Percentiles rank a stretch among this genome's conserved stretches.
These are phyloP conservation scores for Mya arenaria DNA, from an alignment of 1,140 invertebrate species.

Conservation along the genomic window DNA sequence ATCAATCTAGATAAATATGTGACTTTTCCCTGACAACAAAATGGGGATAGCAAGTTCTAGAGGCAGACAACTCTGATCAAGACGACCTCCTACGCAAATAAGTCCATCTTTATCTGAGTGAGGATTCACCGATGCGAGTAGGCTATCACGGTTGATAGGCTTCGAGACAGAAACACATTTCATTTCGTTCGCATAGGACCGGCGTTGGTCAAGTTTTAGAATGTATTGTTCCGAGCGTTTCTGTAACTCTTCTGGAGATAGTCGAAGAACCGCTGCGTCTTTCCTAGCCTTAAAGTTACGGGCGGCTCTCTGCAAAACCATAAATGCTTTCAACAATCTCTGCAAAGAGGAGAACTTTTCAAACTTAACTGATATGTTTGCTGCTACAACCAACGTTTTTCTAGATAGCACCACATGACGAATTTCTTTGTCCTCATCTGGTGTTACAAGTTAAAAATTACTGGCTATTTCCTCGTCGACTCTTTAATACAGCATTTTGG, in stretches of 20 bases:
- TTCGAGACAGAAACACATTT: not conserved
- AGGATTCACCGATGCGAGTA: constrained; percentile 2
- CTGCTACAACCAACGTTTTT: not conserved
- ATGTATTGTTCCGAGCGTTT: too few species aligned
- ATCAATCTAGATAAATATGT: not conserved
- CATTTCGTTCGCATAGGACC: too few species aligned
- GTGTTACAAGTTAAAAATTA: not conserved
- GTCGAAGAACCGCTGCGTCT: too few species aligned
- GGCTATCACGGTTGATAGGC: not conserved
- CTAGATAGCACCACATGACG: not conserved
- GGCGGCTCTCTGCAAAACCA: constrained; percentile 17
- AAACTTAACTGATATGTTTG: not conserved
- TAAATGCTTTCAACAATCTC: not conserved
- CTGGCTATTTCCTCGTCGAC: not conserved
- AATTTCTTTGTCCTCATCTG: constrained; percentile 15
- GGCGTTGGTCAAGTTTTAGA: too few species aligned
- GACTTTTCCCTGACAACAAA: not conserved
- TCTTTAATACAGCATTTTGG: not conserved
- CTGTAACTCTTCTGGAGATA: too few species aligned
- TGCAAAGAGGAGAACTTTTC: constrained; percentile 4
- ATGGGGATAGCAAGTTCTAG: not conserved
- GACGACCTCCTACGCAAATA: constrained; percentile 11
- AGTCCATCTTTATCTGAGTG: constrained; percentile 1
- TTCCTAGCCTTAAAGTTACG: too few species aligned
- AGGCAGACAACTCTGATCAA: not conserved